Evolutionary conservation across 2,797 vertebrate species (phyloP), one percentile per base, ranked within the genome.

Genomic region (Leuciscus waleckii): DNA sequence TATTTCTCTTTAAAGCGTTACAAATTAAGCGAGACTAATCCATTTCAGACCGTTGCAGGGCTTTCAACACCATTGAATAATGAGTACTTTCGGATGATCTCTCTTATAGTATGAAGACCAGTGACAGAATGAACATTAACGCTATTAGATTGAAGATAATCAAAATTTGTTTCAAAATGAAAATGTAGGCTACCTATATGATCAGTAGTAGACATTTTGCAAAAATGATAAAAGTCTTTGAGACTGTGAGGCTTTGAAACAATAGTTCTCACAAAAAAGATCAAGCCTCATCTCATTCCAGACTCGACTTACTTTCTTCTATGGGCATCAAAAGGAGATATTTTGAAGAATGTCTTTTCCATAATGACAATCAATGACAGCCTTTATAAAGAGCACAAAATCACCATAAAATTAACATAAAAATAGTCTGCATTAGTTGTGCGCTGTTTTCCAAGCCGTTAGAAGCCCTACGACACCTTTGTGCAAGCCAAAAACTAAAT

Each of bases 11-110:
- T 73, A 83, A 84, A 85, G 84, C 82, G 61, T 80, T 79, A 73
- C 75, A 85, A 82, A 87, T 81, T 74, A 71, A 85, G 79, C 81
- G 71, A 65, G 81, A 68, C 84, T 69, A 89, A 87, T 86, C 76
- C 76, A 87, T 86, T 81, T 58, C 49, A 17, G 41, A 77, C 77
- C 71, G 26, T 78, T 75, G 83, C 78, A 54, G 74, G 76, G 75
- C 49, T 85, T 76, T 87, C 83, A 78, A 81, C 76, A 74, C 80
- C 78, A 23, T n/a, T 85, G 80, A 67, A 85, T 86, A 81, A 89
- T 83, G 85, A 83, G 84, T 49, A 83, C 41, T 80, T 69, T 82
- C 29, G 41, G 77, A 87, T 75, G 80, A 54, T 71, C 71, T 83
- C 49, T 79, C 67, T 85, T 46, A 49, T 49, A 85, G 68, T 29